phyloP scores from a whole-genome alignment of 2,888 invertebrate genomes.

The Chrysina gloriosa region DNA sequence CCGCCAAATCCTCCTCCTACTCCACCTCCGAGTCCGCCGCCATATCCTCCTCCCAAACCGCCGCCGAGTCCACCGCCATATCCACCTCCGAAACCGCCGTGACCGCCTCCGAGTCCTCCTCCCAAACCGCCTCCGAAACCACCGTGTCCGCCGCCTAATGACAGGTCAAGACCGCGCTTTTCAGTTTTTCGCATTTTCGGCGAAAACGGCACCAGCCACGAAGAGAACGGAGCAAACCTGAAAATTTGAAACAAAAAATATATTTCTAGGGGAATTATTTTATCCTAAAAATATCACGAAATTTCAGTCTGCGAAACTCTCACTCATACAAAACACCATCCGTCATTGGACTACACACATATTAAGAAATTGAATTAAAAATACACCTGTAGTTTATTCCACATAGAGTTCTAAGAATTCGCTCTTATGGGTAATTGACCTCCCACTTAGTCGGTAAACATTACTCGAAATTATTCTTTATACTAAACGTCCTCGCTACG shows the following conservation, averaged over 20 bases:
- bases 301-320: too few relatives aligned
- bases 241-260: background rate
- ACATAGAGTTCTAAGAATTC: too few relatives aligned
- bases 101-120: slow-evolving; percentile 35
- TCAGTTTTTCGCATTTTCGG: slow-evolving; percentile 40
- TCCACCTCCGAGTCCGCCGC: slow-evolving; percentile 38
- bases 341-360: too few relatives aligned
- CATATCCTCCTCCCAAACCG: slow-evolving; percentile 38
- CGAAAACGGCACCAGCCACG: slow-evolving; percentile 27
- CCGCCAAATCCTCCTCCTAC: slow-evolving; percentile 36
- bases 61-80: slow-evolving; percentile 39
- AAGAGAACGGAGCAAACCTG: slow-evolving; percentile 43
- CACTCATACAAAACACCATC: too few relatives aligned
- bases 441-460: too few relatives aligned
- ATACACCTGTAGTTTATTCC: too few relatives aligned
- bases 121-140: slow-evolving; percentile 34
- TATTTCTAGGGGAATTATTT: background rate
- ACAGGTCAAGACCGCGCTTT: slow-evolving; percentile 41
- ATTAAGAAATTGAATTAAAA: too few relatives aligned
- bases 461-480: too few relatives aligned
- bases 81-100: slow-evolving; percentile 28
- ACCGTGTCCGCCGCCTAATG: slow-evolving; percentile 27
- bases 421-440: too few relatives aligned
- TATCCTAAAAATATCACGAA: background rate
- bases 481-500: too few relatives aligned